Percentiles rank a stretch among this genome's conserved stretches.
These are phyloP conservation scores for Caenorhabditis virilis DNA, from an alignment of 2,888 invertebrate genomes.

Conservation along the genomic window DNA sequence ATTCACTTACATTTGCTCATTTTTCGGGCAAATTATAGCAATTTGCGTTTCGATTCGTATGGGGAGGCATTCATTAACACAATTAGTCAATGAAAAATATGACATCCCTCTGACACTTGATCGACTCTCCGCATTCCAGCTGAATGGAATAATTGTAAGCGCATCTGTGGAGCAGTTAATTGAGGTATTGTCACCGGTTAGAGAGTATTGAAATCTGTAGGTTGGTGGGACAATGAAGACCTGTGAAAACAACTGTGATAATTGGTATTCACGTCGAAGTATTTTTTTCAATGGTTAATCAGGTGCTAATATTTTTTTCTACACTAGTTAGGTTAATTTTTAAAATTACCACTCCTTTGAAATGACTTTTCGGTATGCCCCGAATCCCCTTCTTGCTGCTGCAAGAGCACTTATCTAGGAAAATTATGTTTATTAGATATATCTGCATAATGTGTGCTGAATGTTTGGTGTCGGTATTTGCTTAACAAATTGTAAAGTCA, in stretches of 20 bases:
- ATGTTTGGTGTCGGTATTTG: too few relatives aligned
- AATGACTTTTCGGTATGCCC: too few relatives aligned
- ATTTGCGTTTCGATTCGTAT: not conserved
- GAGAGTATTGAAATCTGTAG: slow-evolving; percentile 17
- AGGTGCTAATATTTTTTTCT: not conserved
- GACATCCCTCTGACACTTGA: slow-evolving; percentile 21
- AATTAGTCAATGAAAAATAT: slow-evolving; percentile 14
- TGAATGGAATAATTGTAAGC: slow-evolving; percentile 17
- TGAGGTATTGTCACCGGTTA: not conserved
- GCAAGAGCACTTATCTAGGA: too few relatives aligned
- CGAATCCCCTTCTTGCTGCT: too few relatives aligned
- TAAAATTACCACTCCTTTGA: not conserved
- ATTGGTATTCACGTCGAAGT: not conserved
- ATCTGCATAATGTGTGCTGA: too few relatives aligned
- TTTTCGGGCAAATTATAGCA: not conserved
- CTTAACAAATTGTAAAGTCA: too few relatives aligned
- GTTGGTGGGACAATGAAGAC: slow-evolving; percentile 23
- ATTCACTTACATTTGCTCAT: not conserved
- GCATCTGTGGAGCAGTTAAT: not conserved
- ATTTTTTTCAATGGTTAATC: not conserved
- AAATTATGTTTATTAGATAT: too few relatives aligned
- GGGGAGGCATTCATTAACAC: not conserved
- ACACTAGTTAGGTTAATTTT: not conserved
- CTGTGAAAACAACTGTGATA: too few relatives aligned
- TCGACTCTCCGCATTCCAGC: slow-evolving; percentile 15